Evolutionary conservation across 2,113 vertebrate genomes (phyloP), one percentile per base, ranked within the genome.

Genomic region (Eudyptes chrysolophus): DNA sequence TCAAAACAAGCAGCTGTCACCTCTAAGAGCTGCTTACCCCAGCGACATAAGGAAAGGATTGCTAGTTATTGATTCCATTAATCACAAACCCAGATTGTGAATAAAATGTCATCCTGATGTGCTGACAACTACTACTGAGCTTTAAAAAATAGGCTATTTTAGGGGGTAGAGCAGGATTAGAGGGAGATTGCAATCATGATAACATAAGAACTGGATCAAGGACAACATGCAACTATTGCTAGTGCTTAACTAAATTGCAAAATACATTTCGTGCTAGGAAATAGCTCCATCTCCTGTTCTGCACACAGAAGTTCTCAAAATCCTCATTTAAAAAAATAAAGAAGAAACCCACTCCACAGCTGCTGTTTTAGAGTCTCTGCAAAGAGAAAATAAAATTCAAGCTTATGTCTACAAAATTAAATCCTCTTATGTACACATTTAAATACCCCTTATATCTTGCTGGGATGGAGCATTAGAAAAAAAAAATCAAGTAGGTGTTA

Each of bases 261-360:
- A 89, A 87, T 26, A 29, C 4, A 3, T 34, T 89, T 97, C 83
- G 1, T 60, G 94, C 96, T 96, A 94, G 98, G 81, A 94, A 98
- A 98, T 75, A 97, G 98, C 98, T 94, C 98, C 98, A 98, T 95
- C 98, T 98, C 74, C 98, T 98, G 98, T 97, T 97, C 90, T 22
- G 6, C 57, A 32, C 27, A 48, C 18, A 65, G 55, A 97, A 96
- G 55, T 92, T 75, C 87, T 77, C 71, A 58, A 69, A 93, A 84
- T 48, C 38, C 11, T 36, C 38, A 46, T 74, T 69, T 30, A 9
- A 80, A 52, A 61, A 29, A 71, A 32, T 12, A n/a, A 70, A 24
- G 2, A 44, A 29, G 3, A 85, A 92, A 25, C 4, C 2, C 24
- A 46, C 10, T 80, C 9, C 30, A 81, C 10, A 89, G 46, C 34